Base-by-base conservation (phyloP, 2,888 invertebrate species). In the Ectropis crepuscularia region DNA sequence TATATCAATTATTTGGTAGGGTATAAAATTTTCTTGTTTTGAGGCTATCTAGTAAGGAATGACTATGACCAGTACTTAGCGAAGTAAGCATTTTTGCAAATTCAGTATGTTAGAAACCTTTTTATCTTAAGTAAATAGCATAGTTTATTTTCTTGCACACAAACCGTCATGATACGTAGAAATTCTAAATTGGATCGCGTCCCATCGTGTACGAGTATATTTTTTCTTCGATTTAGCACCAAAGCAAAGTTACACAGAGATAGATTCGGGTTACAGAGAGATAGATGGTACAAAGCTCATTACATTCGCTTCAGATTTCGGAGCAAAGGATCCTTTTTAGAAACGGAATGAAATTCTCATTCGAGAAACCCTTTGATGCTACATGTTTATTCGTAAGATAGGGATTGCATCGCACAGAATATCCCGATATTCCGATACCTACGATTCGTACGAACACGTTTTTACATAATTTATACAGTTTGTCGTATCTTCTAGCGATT, bases 381-480 rank as follows among this genome's bases (percentile, higher is more conserved):
- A 70, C 66, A 72, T 72, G 68, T 72, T 72, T 72, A 72, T 69
- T 69, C 57, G 65, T 67, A 69, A 71, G 68, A 71, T 71, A 53
- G 68, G 62, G 66, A 72, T 72, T 68, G 65, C 67, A 74, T 69
- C 62, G 67, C 51, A 61, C 65, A 68, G 68, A 70, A 68, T 68
- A 67, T 70, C 62, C 62, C 68, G 68, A 69, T 65, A 59, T 47
- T 57, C 16, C 59, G 28, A 61, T 67, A 59, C n/a, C 62, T 60
- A 57, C 66, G 65, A 62, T 65, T 71, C 68, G 63, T 68, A 58
- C 49, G 53, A 61, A 67, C 65, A 70, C 70, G 68, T 69, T 77
- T 80, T 75, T 77, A 81, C 78, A 85, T 85, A 85, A 86, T 83
- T 82, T 85, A 86, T 86, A 79, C 79, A 75, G 74, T 78, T 75